Base-by-base conservation (phyloP, 1,140 invertebrate genomes). In the Ladona fulva region DNA sequence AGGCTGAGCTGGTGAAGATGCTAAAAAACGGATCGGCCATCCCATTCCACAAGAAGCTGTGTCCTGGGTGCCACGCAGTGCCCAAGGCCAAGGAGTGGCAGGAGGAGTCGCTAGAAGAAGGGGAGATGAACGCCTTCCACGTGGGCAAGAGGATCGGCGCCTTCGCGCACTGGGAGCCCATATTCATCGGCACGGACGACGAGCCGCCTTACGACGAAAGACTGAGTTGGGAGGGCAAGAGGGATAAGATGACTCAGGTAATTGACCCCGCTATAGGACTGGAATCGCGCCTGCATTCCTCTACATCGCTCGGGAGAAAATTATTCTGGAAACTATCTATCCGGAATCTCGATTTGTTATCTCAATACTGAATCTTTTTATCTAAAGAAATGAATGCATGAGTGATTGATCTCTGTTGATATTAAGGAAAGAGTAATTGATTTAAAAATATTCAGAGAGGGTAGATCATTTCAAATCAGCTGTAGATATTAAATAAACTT, bases 211-310 rank as follows among this genome's bases (percentile, higher is more conserved):
- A 97, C 82, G 95, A 97, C 80, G 92, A 95, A 83, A 87, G 94
- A 83, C 89, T 95, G 24, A 94, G 92, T 82, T 95, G 94, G 94
- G 93, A 95, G 83, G 94, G 94, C 76, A 94, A 94, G 85, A 94
- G 93, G 84, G 94, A 95, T 84, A 95, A 95, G 87, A 97, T 97
- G 95, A 95, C 94, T 52, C 95, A 97, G 91, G 94, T 95, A 82
- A 84, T 78, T 76, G 12, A 25, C 29, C 29, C 8, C 29, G 29
- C 29, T 8, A 37, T 5, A 1, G 29, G 8, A 37, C 29, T 8
- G 8, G 29, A 37, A 37, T 37, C 29, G 10, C 66, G 0, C 16
- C n/a, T 66, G 5, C 16, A 16, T 75, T 52, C 8, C 22, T n/a
- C 12, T 1, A 75, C 7, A 24, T 78, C 66, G 42, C 19, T n/a